phyloP scores from a whole-genome alignment of 2,888 invertebrate genomes.

The Trachelus iudaicus region DNA sequence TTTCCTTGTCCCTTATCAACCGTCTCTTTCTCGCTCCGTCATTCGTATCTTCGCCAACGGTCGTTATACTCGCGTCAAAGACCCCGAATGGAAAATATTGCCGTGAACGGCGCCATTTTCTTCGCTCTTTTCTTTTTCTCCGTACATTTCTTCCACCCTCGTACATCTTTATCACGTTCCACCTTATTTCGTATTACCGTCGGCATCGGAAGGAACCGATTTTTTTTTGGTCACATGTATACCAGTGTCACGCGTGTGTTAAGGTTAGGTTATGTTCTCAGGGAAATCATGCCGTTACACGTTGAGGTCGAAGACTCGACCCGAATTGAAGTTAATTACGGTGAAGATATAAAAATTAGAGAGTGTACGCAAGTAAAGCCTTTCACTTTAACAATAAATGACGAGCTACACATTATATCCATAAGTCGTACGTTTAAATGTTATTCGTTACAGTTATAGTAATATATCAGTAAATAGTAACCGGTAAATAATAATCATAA shows the following conservation, averaged over 20 bases:
- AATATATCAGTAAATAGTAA: conserved; percentile 30
- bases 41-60: not conserved
- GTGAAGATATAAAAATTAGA: conserved; percentile 19
- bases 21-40: not conserved
- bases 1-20: not conserved
- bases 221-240: not conserved
- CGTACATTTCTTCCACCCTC: not conserved
- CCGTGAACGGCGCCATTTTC: not conserved
- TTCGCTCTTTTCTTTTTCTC: not conserved
- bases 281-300: not conserved
- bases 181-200: not conserved
- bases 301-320: not conserved
- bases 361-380: conserved; percentile 11
- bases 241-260: not conserved
- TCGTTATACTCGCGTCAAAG: not conserved
- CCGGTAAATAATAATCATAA: conserved; percentile 28
- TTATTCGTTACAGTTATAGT: conserved; percentile 29
- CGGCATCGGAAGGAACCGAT: not conserved
- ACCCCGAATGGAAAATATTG: not conserved
- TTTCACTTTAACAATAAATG: conserved; percentile 17
- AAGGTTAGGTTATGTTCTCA: not conserved
- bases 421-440: conserved; percentile 24
- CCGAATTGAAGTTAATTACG: conserved; percentile 15
- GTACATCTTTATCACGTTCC: not conserved
- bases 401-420: conserved; percentile 17